Conservation (phyloP, 2,888 invertebrate species). For the Griposia aprilina region DNA sequence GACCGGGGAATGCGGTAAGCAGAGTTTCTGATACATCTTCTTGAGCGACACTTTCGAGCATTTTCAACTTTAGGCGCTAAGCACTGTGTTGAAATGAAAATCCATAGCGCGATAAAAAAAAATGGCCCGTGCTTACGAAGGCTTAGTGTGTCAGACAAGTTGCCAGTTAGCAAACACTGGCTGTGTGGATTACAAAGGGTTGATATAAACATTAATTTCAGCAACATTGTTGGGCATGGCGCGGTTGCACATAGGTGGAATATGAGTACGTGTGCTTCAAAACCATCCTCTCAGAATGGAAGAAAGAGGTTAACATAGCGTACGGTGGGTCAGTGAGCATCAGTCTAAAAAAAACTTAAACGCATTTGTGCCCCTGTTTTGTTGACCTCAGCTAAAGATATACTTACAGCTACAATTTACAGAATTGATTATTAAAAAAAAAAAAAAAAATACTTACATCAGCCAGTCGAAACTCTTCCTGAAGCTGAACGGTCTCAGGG, state of each 20-base stretch:
- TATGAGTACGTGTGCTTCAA: neutral
- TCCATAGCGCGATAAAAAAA: neutral
- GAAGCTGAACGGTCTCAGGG: constrained; percentile 78
- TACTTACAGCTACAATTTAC: neutral
- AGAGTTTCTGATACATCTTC: too few relatives aligned
- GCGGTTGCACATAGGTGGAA: neutral
- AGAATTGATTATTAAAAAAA: too few relatives aligned
- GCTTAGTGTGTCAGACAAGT: neutral
- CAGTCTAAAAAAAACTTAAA: neutral
- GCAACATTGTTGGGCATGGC: neutral
- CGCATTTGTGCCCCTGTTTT: too few relatives aligned
- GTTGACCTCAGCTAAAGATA: neutral
- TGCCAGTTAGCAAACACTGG: neutral
- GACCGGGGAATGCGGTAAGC: too few relatives aligned
- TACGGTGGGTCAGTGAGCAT: neutral
- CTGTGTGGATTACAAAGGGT: neutral
- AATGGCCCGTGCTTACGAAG: neutral
- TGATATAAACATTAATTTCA: neutral
- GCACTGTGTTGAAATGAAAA: too few relatives aligned
- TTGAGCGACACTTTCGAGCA: too few relatives aligned
- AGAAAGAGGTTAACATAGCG: neutral
- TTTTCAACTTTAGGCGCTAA: too few relatives aligned
- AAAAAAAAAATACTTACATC: too few relatives aligned
- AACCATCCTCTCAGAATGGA: neutral
- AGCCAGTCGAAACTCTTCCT: constrained; percentile 79